phyloP scores from a whole-genome alignment of 2,113 vertebrate genomes.

The Eretmochelys imbricata region DNA sequence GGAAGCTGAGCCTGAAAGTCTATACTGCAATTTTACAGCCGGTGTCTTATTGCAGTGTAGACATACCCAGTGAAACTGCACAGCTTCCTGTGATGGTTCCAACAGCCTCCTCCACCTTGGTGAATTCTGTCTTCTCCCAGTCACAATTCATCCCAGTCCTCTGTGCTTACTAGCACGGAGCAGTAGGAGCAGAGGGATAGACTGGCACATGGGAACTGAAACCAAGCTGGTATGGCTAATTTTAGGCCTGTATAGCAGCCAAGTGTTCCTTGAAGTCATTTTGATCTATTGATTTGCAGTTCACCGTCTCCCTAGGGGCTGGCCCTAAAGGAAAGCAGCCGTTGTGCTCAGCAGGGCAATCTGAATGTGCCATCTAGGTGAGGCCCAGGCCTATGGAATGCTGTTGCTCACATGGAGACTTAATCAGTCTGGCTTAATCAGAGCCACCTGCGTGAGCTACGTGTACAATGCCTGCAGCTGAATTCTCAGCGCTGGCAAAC shows the following conservation, averaged over 20 bases:
- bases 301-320: neutral
- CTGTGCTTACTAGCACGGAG: neutral
- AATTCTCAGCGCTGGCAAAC: rapidly evolving
- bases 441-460: neutral
- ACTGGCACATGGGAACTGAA: neutral
- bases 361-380: too few relatives aligned
- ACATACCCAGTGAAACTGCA: too few relatives aligned
- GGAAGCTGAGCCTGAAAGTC: too few relatives aligned
- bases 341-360: too few relatives aligned
- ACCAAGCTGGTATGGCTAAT: neutral
- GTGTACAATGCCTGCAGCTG: rapidly evolving
- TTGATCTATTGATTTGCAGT: rapidly evolving
- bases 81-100: neutral
- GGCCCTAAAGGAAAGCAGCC: neutral
- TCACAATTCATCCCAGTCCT: neutral
- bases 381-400: too few relatives aligned
- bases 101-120: neutral
- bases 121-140: neutral
- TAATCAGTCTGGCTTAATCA: too few relatives aligned
- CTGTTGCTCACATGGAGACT: too few relatives aligned
- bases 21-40: too few relatives aligned
- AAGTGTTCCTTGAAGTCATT: neutral
- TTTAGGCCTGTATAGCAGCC: neutral
- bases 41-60: too few relatives aligned
- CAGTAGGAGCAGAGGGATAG: neutral